Percentiles rank a stretch among this genome's conserved stretches.
These are phyloP conservation scores for Dicrurus megarhynchus DNA, from an alignment of 2,113 vertebrate species.

Conservation along the genomic window DNA sequence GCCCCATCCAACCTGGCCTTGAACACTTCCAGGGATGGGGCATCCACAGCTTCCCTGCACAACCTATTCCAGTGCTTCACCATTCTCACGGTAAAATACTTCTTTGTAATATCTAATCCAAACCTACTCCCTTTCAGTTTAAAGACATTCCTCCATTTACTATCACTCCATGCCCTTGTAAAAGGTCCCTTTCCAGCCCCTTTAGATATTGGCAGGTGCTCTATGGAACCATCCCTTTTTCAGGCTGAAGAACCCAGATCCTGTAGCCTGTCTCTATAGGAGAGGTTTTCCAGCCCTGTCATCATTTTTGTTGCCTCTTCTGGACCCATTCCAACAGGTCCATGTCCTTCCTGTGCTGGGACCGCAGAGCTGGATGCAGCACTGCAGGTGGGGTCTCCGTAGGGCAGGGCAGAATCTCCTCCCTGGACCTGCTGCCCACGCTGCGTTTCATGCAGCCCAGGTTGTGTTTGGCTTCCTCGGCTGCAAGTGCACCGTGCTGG, in stretches of 20 bases:
- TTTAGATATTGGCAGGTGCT: no score
- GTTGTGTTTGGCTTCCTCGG: neutral
- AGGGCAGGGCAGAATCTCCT: neutral
- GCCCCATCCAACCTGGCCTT: accelerated
- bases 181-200: neutral
- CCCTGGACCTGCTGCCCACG: accelerated
- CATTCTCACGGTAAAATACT: neutral
- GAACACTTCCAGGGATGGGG: no score
- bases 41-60: accelerated
- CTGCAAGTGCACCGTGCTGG: neutral
- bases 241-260: neutral
- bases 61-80: neutral
- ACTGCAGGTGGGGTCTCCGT: neutral
- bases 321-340: accelerated
- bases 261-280: neutral
- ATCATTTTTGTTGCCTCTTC: neutral
- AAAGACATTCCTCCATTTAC: neutral
- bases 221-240: neutral
- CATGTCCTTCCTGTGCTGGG: neutral
- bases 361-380: neutral
- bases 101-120: neutral
- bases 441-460: neutral
- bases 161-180: accelerated
- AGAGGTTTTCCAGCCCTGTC: neutral
- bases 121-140: neutral